A percentile compares a stretch with the other conserved stretches of the same genome.
Evolutionary conservation across 2,888 invertebrate genomes (phyloP).

Genomic region (Dastarcus helophoroides): DNA sequence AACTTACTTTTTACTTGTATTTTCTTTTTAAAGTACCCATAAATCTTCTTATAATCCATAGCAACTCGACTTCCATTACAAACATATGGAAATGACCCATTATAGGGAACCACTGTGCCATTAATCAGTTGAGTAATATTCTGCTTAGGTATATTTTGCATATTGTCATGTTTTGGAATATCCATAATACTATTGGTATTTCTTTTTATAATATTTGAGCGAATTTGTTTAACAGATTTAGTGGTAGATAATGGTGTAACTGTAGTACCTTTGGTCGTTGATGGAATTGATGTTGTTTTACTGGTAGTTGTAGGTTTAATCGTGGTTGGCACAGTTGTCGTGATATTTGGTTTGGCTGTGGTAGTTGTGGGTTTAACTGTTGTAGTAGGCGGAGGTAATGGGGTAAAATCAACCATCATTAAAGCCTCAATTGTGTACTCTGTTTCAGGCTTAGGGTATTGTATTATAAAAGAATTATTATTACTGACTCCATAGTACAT

Average conservation of each 20-base stretch:
- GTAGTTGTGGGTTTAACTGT: constrained; percentile 28
- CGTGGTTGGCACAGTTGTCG: constrained; percentile 18
- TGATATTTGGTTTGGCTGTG: constrained; percentile 28
- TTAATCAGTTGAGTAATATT: constrained; percentile 26
- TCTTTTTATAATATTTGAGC: no score
- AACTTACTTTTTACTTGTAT: constrained; percentile 56
- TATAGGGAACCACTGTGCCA: constrained; percentile 25
- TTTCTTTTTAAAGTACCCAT: constrained; percentile 59
- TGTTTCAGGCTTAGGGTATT: constrained; percentile 49
- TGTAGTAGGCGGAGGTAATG: constrained; percentile 37
- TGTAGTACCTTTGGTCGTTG: constrained; percentile 8
- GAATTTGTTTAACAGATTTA: no score
- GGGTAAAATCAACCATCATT: constrained; percentile 58
- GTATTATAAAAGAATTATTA: constrained; percentile 49
- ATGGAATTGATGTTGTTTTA: constrained; percentile 8
- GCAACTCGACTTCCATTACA: constrained; percentile 53
- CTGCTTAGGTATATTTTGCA: constrained; percentile 10
- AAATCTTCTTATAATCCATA: constrained; percentile 52
- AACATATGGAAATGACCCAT: constrained; percentile 38
- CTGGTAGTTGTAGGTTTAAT: constrained; percentile 9
- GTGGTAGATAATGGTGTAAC: constrained; percentile 6
- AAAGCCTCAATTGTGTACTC: constrained; percentile 56
- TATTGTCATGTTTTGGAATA: no score
- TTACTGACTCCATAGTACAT: constrained; percentile 51
- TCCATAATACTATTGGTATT: no score